These are phyloP conservation scores for Euthynnus affinis DNA, from an alignment of 2,797 vertebrate species.

Conservation along the genomic window DNA sequence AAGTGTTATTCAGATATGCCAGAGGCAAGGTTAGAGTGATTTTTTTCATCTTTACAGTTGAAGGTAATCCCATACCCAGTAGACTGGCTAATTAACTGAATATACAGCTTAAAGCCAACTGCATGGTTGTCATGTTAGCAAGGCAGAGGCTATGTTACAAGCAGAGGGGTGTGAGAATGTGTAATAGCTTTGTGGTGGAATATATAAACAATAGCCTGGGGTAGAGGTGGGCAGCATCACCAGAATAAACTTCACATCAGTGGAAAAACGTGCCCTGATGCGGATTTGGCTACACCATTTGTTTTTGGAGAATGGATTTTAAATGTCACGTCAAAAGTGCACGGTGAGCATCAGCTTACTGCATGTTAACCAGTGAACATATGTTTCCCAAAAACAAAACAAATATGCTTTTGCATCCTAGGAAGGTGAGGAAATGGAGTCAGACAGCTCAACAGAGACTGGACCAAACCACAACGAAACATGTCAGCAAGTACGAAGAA, in stretches of 20 bases:
- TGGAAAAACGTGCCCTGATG: slow-evolving; percentile 37
- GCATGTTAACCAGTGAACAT: slow-evolving; percentile 47
- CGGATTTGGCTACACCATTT: slow-evolving; percentile 51
- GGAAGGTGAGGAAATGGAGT: slow-evolving; percentile 55
- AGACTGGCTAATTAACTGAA: slow-evolving; percentile 79
- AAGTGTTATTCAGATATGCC: slow-evolving; percentile 63
- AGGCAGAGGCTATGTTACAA: slow-evolving; percentile 51
- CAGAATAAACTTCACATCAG: slow-evolving; percentile 47
- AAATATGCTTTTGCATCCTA: slow-evolving; percentile 56
- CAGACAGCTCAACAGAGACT: slow-evolving; percentile 44
- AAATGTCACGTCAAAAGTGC: slow-evolving; percentile 69
- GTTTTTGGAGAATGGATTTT: slow-evolving; percentile 62
- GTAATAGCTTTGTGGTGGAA: slow-evolving; percentile 52
- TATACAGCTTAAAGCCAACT: slow-evolving; percentile 73
- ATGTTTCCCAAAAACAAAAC: background rate
- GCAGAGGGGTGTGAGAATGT: slow-evolving; percentile 48
- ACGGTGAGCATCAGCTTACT: slow-evolving; percentile 39
- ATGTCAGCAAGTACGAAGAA: slow-evolving; percentile 48
- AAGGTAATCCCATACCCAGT: slow-evolving; percentile 73
- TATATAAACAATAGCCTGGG: slow-evolving; percentile 67
- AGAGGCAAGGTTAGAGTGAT: slow-evolving; percentile 59
- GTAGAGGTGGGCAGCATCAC: slow-evolving; percentile 52
- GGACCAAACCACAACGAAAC: slow-evolving; percentile 52
- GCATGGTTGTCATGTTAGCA: slow-evolving; percentile 68
- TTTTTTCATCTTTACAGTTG: slow-evolving; percentile 66